These are phyloP conservation scores for Potorous gilbertii DNA, from an alignment of 2,797 vertebrate species.

Conservation along the genomic window DNA sequence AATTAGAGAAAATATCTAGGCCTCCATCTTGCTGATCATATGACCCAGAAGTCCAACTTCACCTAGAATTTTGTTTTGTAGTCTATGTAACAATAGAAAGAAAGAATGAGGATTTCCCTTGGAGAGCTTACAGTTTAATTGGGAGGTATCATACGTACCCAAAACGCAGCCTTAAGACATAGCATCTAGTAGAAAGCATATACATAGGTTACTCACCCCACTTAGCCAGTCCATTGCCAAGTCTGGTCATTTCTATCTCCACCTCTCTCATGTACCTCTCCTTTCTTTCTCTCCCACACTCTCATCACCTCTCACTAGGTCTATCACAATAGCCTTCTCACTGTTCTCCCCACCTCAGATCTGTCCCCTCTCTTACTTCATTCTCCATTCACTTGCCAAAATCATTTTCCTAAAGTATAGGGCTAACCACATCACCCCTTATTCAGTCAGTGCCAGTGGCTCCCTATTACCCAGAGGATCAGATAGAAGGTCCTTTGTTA, in stretches of 20 bases:
- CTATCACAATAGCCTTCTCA: neutral
- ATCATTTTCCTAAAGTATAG: neutral
- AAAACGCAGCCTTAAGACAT: slow-evolving; percentile 28
- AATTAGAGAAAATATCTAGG: neutral
- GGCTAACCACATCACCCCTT: neutral
- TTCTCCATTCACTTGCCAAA: neutral
- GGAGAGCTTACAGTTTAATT: slow-evolving; percentile 25
- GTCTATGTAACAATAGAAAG: neutral
- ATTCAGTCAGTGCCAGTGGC: neutral
- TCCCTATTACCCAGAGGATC: neutral
- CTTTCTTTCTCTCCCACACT: neutral
- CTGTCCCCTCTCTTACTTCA: neutral
- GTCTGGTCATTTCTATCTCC: neutral
- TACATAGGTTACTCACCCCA: neutral
- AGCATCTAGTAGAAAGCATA: neutral
- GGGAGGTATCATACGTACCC: neutral
- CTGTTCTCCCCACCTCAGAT: neutral
- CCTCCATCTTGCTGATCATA: neutral
- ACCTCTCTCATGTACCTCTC: neutral
- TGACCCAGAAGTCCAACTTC: slow-evolving; percentile 11
- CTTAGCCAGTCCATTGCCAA: too few relatives aligned
- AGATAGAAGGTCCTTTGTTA: neutral
- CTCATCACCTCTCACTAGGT: neutral
- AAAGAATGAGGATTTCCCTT: slow-evolving; percentile 45
- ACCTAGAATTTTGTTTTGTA: neutral